Percentiles rank a stretch among this genome's conserved stretches.
Evolutionary conservation across 2,113 vertebrate genomes (phyloP).

Genomic region (Melozone crissalis): DNA sequence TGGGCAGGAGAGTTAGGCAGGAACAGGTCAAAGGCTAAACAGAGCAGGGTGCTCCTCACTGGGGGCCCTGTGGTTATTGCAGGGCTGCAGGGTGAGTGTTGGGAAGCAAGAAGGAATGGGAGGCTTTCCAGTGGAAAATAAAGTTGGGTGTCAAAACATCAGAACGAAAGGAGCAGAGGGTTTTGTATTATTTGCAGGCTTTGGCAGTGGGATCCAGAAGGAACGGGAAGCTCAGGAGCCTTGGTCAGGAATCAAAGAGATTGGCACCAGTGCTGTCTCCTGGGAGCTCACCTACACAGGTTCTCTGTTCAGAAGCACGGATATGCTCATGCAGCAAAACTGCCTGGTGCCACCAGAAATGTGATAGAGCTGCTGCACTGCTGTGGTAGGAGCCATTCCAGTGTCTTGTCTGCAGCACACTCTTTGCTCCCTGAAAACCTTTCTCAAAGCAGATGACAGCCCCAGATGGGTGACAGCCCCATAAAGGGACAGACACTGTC

Average conservation of each 20-base stretch:
- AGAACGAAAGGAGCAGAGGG: background rate
- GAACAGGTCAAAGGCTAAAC: background rate
- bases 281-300: background rate
- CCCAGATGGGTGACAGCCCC: rapidly evolving
- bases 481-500: background rate
- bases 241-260: background rate
- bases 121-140: background rate
- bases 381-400: background rate
- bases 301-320: background rate
- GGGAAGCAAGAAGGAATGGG: background rate
- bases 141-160: background rate
- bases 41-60: background rate
- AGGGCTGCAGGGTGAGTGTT: background rate
- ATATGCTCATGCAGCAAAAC: background rate
- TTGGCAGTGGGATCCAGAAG: background rate
- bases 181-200: background rate
- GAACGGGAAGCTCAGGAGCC: background rate
- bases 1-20: background rate
- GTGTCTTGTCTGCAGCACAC: background rate
- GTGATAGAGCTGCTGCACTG: background rate
- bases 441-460: background rate
- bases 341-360: background rate
- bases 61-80: background rate
- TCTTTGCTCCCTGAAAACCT: background rate
- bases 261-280: rapidly evolving